A percentile compares a stretch with the other conserved stretches of the same genome.
Conservation (phyloP, 2,113 vertebrate species). For the Oceanodroma tethys region DNA sequence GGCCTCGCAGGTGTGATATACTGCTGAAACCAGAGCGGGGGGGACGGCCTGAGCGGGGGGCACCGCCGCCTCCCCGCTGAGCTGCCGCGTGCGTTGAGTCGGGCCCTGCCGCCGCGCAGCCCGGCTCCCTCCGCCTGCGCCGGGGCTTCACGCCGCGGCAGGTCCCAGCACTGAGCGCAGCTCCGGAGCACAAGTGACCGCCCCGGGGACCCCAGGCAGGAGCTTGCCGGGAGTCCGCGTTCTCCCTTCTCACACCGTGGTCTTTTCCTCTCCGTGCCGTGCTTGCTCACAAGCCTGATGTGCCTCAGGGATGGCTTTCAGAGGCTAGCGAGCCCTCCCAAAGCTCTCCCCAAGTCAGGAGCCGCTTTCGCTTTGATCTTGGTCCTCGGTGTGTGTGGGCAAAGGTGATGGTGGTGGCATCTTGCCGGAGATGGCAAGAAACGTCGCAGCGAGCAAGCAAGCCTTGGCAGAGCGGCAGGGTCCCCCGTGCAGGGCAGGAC, state of each 20-base stretch:
- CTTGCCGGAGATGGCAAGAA: neutral
- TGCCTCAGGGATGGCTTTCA: neutral
- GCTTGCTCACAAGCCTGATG: neutral
- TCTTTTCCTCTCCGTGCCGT: rapidly evolving
- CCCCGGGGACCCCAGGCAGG: neutral
- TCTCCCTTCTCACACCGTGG: too few species aligned
- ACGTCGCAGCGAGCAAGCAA: neutral
- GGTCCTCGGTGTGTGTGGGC: rapidly evolving
- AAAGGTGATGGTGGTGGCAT: neutral
- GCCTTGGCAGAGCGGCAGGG: neutral
- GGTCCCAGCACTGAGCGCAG: neutral
- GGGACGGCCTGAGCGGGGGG: neutral
- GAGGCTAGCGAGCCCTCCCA: neutral
- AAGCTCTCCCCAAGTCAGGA: neutral
- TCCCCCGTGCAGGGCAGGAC: neutral
- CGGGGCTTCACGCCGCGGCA: rapidly evolving
- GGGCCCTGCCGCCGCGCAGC: rapidly evolving
- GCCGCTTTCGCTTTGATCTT: neutral
- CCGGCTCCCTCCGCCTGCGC: too few species aligned
- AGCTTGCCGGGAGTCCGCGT: rapidly evolving
- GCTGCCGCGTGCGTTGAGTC: rapidly evolving
- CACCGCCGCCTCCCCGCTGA: rapidly evolving
- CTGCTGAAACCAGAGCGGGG: constrained; percentile 71
- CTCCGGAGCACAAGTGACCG: rapidly evolving
- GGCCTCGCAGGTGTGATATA: constrained; percentile 91